These are phyloP conservation scores for Amphimallon solstitiale DNA, from an alignment of 2,888 invertebrate genomes.

Conservation along the genomic window DNA sequence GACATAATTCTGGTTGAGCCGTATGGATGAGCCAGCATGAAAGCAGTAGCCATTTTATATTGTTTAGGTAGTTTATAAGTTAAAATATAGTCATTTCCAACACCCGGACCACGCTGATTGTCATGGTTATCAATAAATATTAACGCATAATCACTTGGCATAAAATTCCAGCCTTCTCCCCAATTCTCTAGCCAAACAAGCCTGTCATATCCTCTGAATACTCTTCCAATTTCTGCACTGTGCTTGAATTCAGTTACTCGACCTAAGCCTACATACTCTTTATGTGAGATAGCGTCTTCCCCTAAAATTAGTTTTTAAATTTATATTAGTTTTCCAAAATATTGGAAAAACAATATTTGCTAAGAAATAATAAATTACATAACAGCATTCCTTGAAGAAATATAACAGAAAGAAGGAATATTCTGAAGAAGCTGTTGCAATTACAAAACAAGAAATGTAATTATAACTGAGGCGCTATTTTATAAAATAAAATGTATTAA, in stretches of 20 bases:
- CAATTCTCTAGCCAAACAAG: conserved; percentile 73
- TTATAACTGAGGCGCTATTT: no score
- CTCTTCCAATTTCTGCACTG: conserved; percentile 67
- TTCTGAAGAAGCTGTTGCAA: no score
- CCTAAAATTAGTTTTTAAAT: not conserved
- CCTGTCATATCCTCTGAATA: conserved; percentile 70
- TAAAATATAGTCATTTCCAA: conserved; percentile 66
- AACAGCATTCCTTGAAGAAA: no score
- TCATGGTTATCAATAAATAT: conserved; percentile 78
- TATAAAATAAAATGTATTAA: no score
- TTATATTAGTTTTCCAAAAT: no score
- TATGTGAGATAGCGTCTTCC: conserved; percentile 60
- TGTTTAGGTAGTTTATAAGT: conserved; percentile 74
- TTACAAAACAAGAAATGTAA: no score
- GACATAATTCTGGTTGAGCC: conserved; percentile 86
- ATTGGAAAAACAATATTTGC: no score
- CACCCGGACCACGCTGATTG: conserved; percentile 64
- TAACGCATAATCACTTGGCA: conserved; percentile 58
- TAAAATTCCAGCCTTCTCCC: conserved; percentile 74
- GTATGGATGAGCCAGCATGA: conserved; percentile 88
- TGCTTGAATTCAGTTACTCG: conserved; percentile 82
- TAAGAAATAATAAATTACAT: no score
- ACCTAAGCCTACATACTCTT: conserved; percentile 62
- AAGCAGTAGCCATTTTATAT: no score
- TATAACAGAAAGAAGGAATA: no score